Evolutionary conservation across 2,888 invertebrate genomes (phyloP), one percentile per base, ranked within the genome.

Genomic region (Campoplex capitator): DNA sequence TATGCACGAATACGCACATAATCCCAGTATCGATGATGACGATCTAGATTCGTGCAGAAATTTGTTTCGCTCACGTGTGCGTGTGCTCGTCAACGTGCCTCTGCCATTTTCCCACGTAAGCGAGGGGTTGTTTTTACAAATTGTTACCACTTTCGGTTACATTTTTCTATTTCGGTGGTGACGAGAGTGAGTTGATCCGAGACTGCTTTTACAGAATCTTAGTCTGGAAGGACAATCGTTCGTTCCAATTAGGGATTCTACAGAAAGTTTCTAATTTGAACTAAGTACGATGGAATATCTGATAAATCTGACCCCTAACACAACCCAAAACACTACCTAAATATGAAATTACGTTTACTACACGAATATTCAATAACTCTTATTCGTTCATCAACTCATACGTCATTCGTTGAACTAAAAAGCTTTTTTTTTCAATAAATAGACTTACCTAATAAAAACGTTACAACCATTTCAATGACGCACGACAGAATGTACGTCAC

Each of bases 71-170:
- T 51, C 56, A 51, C 32, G 62, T 78, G 73, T 68, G 58, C 16
- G 56, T 54, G 35, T 73, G 73, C 18, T 23, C n/a, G 32, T 70
- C 8, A 51, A 32, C 42, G 62, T 38, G 45, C 68, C 67, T 70
- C n/a, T 70, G 77, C 68, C 32, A 38, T 56, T 78, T 83, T 62
- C 79, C 78, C 79, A 80, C 79, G 80, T 74, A 67, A 80, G 56
- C 42, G 65, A 42, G 71, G 45, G 80, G 51, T 74, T 68, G 48
- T 75, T 51, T 54, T 75, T 74, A 84, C 81, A 86, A 86, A 86
- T 86, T 81, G 80, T 73, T 71, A 73, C 68, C 77, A 84, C 76
- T 86, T 86, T 84, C 83, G 81, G 84, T 86, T 77, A 77, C 80
- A 81, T 79, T 71, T 83, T 73, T 75, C 71, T 76, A 67, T 75